Evolutionary conservation across 2,888 invertebrate species (phyloP).

Genomic region (Sarcophaga caerulescens): DNA sequence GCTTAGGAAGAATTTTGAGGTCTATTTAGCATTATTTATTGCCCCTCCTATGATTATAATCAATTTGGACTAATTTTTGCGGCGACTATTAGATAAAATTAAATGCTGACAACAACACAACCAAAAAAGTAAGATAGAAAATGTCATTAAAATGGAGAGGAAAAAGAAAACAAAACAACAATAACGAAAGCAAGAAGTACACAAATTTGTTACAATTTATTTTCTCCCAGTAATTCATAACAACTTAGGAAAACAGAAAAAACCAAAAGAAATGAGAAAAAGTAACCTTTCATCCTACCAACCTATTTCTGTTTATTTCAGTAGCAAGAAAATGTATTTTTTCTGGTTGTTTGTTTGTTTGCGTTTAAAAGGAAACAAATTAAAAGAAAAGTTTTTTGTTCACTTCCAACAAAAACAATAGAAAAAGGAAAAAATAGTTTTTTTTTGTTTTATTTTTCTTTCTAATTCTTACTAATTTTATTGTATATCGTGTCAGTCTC

Average conservation of each 20-base stretch:
- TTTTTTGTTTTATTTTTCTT: no score
- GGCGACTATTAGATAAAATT: conserved; percentile 16
- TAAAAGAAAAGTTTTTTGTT: background rate
- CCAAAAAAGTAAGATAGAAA: background rate
- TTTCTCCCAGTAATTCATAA: background rate
- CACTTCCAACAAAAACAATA: no score
- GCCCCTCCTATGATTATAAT: conserved; percentile 6
- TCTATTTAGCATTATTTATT: background rate
- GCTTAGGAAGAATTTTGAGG: background rate
- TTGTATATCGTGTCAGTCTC: no score
- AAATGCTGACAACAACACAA: conserved; percentile 14
- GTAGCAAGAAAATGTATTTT: background rate
- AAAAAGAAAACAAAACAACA: background rate
- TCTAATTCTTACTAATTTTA: no score
- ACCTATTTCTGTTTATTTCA: background rate
- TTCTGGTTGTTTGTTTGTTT: background rate
- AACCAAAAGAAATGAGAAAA: background rate
- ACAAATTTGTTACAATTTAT: background rate
- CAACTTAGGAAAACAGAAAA: background rate
- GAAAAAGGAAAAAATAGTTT: no score
- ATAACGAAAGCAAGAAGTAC: background rate
- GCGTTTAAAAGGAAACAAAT: background rate
- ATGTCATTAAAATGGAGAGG: conserved; percentile 4
- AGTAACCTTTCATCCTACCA: background rate
- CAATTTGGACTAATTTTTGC: conserved; percentile 8